phyloP scores from a whole-genome alignment of 1,140 invertebrate species.

The Aphaenogaster ashmeadi region DNA sequence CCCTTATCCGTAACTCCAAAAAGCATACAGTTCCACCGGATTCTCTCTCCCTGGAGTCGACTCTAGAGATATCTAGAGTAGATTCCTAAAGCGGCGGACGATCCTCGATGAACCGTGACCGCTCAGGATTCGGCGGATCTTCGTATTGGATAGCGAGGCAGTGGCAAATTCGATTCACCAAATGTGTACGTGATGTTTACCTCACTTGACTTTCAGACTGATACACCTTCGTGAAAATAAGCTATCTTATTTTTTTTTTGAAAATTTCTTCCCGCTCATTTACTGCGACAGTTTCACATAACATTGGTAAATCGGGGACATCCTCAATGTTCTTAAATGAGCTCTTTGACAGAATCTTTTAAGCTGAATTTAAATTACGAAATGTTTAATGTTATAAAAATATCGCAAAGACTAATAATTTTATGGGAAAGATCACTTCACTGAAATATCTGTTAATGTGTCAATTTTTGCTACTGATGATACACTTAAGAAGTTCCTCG shows the following conservation, averaged over 20 bases:
- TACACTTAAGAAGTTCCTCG: background rate
- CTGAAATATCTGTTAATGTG: background rate
- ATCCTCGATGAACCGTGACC: conserved; percentile 82
- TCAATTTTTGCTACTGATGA: background rate
- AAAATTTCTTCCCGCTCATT: background rate
- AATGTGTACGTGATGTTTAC: conserved; percentile 46
- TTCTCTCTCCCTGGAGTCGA: conserved; percentile 75
- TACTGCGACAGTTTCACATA: background rate
- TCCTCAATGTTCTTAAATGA: background rate
- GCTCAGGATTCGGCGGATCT: conserved; percentile 69
- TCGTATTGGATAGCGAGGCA: background rate
- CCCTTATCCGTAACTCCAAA: conserved; percentile 69
- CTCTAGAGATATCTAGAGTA: conserved; percentile 76
- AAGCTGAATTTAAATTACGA: background rate
- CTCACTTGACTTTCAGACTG: conserved; percentile 7
- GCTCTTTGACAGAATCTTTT: background rate
- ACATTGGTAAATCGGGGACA: background rate
- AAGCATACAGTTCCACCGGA: conserved; percentile 79
- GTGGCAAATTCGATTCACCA: conserved; percentile 24
- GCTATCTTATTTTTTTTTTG: background rate
- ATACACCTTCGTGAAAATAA: background rate
- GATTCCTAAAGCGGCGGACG: conserved; percentile 78
- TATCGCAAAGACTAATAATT: background rate
- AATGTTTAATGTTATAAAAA: background rate
- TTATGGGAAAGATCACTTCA: background rate